Base-by-base conservation (phyloP, 1,140 invertebrate genomes). In the Nebria ingens region DNA sequence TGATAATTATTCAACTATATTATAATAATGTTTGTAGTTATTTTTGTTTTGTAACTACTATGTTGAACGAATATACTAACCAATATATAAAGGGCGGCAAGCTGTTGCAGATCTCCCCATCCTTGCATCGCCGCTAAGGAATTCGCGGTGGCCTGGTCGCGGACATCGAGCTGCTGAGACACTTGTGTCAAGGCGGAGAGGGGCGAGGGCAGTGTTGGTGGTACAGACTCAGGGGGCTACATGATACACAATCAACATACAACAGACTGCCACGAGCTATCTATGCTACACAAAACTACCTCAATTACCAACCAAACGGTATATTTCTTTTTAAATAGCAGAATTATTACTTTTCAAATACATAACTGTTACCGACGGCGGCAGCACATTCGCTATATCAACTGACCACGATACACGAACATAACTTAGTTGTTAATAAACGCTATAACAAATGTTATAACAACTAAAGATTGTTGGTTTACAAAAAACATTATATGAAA, bases 101-200 rank as follows among this genome's bases (percentile, higher is more conserved):
- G 73, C 66, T 85, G 83, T 63, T 85, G 83, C 59, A 85, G 74
- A 66, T 86, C 83, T 45, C 40, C 40, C 82, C 82, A 84, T 60
- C 75, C 76, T 62, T 77, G 77, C 64, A 79, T 73, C 58, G 40
- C 40, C 9, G 40, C 40, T 17, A 45, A 45, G 9, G 40, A 17
- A 45, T 45, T 45, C 65, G 73, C 66, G 65, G 71, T 45, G 9
- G 6, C 62, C 62, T 72, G 61, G 70, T 73, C 59, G 69, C 76
- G 61, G 54, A 58, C 50, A 55, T 70, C 68, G 55, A 69, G 66
- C 56, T 70, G 67, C 55, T 69, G 68, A 2, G 68, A 68, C 50
- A 69, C 68, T 58, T 70, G 68, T 38, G 68, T 67, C 58, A 70
- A 58, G 29, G 68, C 68, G 49, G 68, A 68, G 63, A 70, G 60